Percentiles rank a stretch among this genome's conserved stretches.
Conservation (phyloP, 1,140 invertebrate genomes). For the Neodiprion virginianus region DNA sequence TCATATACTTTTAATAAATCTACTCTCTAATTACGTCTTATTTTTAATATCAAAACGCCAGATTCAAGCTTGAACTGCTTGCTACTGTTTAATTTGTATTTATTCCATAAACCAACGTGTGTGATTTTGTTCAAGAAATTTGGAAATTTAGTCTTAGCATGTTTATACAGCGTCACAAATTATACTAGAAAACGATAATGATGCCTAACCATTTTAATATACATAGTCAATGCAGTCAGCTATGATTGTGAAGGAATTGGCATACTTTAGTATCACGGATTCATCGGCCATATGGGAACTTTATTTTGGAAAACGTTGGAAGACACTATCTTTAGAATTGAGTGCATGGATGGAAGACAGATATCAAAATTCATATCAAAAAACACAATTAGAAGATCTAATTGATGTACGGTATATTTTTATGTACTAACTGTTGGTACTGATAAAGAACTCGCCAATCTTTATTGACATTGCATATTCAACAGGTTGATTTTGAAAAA, state of each 20-base stretch:
- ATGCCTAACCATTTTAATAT: neutral
- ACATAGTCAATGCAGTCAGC: slow-evolving; percentile 32
- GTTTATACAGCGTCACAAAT: too few species aligned
- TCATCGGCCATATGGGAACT: slow-evolving; percentile 82
- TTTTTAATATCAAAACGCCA: too few species aligned
- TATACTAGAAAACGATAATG: too few species aligned
- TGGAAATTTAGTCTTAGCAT: too few species aligned
- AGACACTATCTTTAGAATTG: slow-evolving; percentile 76
- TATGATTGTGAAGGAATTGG: slow-evolving; percentile 65
- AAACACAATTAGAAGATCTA: slow-evolving; percentile 79
- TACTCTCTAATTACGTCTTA: too few species aligned
- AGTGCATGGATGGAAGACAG: slow-evolving; percentile 84
- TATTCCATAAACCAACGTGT: too few species aligned
- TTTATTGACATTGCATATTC: slow-evolving; percentile 28
- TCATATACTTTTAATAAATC: neutral
- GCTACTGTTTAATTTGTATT: slow-evolving; percentile 15
- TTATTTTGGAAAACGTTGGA: slow-evolving; percentile 80
- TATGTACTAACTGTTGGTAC: slow-evolving; percentile 13
- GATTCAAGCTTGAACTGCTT: neutral
- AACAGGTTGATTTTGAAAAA: slow-evolving; percentile 80
- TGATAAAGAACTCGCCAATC: neutral
- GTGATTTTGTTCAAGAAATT: too few species aligned
- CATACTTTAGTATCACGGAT: slow-evolving; percentile 71
- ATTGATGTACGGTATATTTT: slow-evolving; percentile 57
- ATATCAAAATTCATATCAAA: slow-evolving; percentile 71